These are phyloP conservation scores for Pandemis heparana DNA, from an alignment of 2,888 invertebrate species.

Conservation along the genomic window DNA sequence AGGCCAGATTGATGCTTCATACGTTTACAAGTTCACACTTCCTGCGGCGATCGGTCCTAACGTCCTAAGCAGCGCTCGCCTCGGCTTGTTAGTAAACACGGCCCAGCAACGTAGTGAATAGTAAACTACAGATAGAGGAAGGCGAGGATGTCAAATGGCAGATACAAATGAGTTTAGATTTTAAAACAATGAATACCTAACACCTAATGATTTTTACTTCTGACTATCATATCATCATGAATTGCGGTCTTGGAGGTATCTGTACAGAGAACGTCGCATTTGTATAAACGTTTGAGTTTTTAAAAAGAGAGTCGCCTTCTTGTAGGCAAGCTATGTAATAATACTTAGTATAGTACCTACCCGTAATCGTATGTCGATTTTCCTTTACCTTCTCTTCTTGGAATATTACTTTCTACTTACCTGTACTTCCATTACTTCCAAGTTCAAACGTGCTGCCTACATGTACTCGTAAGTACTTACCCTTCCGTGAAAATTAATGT, in stretches of 20 bases:
- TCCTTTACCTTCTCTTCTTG: no score
- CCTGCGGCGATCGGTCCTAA: slow-evolving; percentile 26
- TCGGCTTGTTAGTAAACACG: slow-evolving; percentile 35
- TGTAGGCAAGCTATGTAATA: no score
- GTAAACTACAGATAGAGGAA: neutral
- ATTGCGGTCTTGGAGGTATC: no score
- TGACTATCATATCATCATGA: neutral
- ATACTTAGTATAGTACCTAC: no score
- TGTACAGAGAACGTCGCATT: no score
- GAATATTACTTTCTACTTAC: neutral
- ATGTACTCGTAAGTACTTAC: no score
- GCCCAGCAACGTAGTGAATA: slow-evolving; percentile 12
- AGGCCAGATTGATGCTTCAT: slow-evolving; percentile 24
- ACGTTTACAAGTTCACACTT: slow-evolving; percentile 26
- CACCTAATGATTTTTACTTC: neutral
- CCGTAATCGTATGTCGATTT: neutral
- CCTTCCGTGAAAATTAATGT: no score
- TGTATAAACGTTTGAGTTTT: neutral
- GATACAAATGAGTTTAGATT: neutral
- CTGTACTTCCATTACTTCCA: neutral
- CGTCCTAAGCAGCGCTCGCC: neutral
- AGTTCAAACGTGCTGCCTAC: neutral
- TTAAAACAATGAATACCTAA: neutral
- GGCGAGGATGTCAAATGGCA: neutral
- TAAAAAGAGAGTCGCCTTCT: neutral